A percentile compares a stretch with the other conserved stretches of the same genome.
These are phyloP conservation scores for Drosophila subquinaria DNA, from an alignment of 2,888 invertebrate species.

Conservation along the genomic window DNA sequence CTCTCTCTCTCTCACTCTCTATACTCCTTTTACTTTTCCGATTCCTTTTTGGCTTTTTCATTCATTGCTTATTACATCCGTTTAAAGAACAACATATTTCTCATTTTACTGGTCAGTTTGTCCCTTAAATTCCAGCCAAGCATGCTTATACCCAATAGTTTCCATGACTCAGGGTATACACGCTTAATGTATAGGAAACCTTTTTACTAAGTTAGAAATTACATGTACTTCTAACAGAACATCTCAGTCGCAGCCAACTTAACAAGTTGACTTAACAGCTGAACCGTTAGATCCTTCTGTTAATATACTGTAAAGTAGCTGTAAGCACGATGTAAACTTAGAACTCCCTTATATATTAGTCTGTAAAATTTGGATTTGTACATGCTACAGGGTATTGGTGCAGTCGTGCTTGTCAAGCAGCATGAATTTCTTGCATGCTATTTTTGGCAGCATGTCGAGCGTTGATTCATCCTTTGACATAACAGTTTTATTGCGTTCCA, in stretches of 20 bases:
- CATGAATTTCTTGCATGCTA: slow-evolving; percentile 4
- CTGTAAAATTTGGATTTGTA: no score
- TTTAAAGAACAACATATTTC: slow-evolving; percentile 24
- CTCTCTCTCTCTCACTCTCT: not conserved
- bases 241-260: not conserved
- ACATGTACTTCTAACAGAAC: not conserved
- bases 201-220: not conserved
- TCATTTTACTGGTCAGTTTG: slow-evolving; percentile 10
- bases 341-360: not conserved
- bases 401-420: not conserved
- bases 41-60: not conserved
- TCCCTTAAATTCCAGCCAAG: not conserved
- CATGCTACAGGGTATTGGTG: slow-evolving; percentile 11
- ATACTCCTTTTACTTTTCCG: not conserved
- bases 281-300: not conserved
- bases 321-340: not conserved
- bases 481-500: slow-evolving; percentile 66
- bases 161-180: not conserved
- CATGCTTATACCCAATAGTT: not conserved
- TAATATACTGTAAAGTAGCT: not conserved
- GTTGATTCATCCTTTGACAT: slow-evolving; percentile 60
- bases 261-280: not conserved
- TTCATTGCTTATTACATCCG: slow-evolving; percentile 32
- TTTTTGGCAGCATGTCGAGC: slow-evolving; percentile 25
- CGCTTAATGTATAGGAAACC: not conserved